phyloP scores from a whole-genome alignment of 2,113 vertebrate genomes.

The Microcebus tavaratra region DNA sequence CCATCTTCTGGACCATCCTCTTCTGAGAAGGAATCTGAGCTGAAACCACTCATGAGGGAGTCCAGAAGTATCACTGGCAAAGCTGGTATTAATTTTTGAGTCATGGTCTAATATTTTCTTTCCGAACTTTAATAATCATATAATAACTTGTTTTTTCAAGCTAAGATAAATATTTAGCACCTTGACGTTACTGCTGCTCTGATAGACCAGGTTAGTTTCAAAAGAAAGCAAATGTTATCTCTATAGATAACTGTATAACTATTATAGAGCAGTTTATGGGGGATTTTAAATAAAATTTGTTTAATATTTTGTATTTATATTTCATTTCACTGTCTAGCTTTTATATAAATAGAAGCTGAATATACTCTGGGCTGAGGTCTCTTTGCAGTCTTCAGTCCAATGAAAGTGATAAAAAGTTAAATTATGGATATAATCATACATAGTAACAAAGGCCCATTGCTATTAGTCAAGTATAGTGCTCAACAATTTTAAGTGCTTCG shows the following conservation, averaged over 20 bases:
- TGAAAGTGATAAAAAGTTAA: conserved; percentile 8
- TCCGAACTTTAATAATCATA: not conserved
- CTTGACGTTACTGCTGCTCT: not conserved
- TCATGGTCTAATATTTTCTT: not conserved
- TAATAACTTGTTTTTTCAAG: not conserved
- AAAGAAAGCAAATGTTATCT: not conserved
- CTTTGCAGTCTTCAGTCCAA: not conserved
- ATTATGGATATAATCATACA: not conserved
- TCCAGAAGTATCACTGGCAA: conserved; percentile 80
- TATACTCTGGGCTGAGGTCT: not conserved
- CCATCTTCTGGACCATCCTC: conserved; percentile 75
- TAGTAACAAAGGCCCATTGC: not conserved
- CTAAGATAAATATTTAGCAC: not conserved
- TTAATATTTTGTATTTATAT: conserved; percentile 1
- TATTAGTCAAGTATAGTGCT: not conserved
- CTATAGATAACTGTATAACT: not conserved
- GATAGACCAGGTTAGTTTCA: conserved; percentile 5
- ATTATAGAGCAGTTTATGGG: not conserved
- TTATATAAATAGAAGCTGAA: not conserved
- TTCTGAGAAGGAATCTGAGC: conserved; percentile 81
- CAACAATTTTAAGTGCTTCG: not conserved
- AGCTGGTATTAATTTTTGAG: conserved; percentile 77
- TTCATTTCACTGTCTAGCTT: not conserved
- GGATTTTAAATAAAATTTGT: not conserved
- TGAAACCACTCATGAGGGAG: conserved; percentile 78